Conservation (phyloP, 2,797 vertebrate species). For the Eulemur mongoz region DNA sequence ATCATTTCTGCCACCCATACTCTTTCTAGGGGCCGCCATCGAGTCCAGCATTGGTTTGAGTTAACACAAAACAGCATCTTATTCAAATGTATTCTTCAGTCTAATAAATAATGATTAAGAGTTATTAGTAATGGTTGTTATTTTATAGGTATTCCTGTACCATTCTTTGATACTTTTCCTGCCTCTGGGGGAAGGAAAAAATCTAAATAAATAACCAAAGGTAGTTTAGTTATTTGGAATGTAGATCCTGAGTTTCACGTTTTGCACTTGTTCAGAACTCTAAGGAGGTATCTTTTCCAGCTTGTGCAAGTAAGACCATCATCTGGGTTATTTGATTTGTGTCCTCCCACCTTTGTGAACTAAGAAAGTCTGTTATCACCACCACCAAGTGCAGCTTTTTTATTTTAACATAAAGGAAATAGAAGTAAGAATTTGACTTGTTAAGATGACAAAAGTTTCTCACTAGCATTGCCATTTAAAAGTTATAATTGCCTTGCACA, state of each 20-base stretch:
- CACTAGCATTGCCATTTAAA: constrained; percentile 3
- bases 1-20: fast-evolving
- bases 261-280: neutral
- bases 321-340: neutral
- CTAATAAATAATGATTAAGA: neutral
- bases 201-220: neutral
- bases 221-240: neutral
- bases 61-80: neutral
- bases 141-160: neutral
- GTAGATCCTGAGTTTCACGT: neutral
- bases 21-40: neutral
- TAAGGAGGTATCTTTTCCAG: neutral
- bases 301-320: neutral
- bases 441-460: neutral
- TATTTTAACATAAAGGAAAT: neutral
- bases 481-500: neutral
- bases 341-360: neutral
- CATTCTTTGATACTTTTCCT: neutral
- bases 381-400: neutral
- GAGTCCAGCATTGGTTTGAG: fast-evolving
- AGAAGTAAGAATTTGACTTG: neutral
- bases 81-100: neutral
- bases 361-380: neutral
- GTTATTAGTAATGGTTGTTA: neutral
- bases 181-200: neutral